phyloP scores from a whole-genome alignment of 2,888 invertebrate genomes.

The Sialis lutaria region DNA sequence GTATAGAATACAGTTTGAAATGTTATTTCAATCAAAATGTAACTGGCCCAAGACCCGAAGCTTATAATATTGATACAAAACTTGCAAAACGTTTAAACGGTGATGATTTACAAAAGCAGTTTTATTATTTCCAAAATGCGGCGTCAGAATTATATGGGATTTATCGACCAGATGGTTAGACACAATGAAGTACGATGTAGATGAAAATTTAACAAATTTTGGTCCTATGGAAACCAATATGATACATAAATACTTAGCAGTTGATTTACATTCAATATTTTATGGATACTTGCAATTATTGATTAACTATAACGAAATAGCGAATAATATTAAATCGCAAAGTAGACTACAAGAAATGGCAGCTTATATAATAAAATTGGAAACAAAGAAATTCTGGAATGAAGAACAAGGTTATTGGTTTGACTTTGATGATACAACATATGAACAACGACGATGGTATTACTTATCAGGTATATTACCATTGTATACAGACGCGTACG shows the following conservation, averaged over 20 bases:
- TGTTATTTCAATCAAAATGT: conserved; percentile 25
- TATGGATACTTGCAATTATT: conserved; percentile 44
- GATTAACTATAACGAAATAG: conserved; percentile 36
- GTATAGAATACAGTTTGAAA: conserved; percentile 28
- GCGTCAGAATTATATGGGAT: conserved; percentile 67
- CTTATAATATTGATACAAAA: conserved; percentile 44
- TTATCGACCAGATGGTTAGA: conserved; percentile 75
- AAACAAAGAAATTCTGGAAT: conserved; percentile 57
- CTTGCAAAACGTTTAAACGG: conserved; percentile 28
- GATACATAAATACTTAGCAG: conserved; percentile 35
- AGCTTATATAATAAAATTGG: conserved; percentile 34
- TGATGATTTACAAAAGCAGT: conserved; percentile 25
- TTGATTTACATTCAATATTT: conserved; percentile 65
- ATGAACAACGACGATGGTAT: conserved; percentile 42
- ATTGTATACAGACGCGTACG: conserved; percentile 49
- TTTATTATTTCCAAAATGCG: conserved; percentile 57
- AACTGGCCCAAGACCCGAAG: conserved; percentile 51
- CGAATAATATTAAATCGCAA: conserved; percentile 27
- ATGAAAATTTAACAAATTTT: conserved; percentile 35
- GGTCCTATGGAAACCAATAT: conserved; percentile 46
- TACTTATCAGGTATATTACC: conserved; percentile 58
- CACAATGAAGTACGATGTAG: conserved; percentile 17
- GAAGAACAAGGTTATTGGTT: conserved; percentile 61
- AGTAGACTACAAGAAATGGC: conserved; percentile 32
- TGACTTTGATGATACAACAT: conserved; percentile 49